Evolutionary conservation across 2,888 invertebrate species (phyloP), one percentile per base, ranked within the genome.

Genomic region (Drosophila prolongata): DNA sequence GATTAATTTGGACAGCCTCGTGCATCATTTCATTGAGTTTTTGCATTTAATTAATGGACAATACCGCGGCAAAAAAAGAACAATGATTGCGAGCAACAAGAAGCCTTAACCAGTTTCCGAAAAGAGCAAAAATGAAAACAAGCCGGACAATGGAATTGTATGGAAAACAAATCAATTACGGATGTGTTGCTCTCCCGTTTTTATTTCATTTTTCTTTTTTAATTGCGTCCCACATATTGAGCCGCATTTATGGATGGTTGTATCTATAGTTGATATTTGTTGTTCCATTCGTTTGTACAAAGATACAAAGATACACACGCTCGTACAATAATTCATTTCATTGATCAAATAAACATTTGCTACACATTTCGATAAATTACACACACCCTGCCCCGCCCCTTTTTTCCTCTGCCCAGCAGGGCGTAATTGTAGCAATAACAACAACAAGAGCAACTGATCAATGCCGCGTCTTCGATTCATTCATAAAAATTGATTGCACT

Each of bases 401-500:
- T 9, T 38, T 35, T 16, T 43, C 60, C 61, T 58, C n/a, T 9
- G 40, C 67, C 77, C 74, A 73, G 74, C 81, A 72, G 83, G 83
- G 81, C 86, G 71, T 70, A 77, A 49, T 78, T 24, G 44, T 49
- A 46, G 35, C n/a, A 27, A 40, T 40, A 43, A 34, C 55, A 24
- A 24, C 24, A 47, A 38, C 61, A 61, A 62, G 64, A 55, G 60
- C 77, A 52, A 71, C 69, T 56, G 70, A 81, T 82, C 75, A 74
- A 74, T 71, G 73, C 77, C 62, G 76, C 64, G 56, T 64, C 76
- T 76, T 84, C 75, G 80, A 87, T 84, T 86, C 89, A 89, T 87
- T 87, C 89, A 89, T 87, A 77, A 89, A 84, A 87, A 84, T 85
- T 88, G 82, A 83, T 87, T 83, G 85, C 83, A 89, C 89, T 83